Base-by-base conservation (phyloP, 2,113 vertebrate species). In the Tychaedon coryphoeus region DNA sequence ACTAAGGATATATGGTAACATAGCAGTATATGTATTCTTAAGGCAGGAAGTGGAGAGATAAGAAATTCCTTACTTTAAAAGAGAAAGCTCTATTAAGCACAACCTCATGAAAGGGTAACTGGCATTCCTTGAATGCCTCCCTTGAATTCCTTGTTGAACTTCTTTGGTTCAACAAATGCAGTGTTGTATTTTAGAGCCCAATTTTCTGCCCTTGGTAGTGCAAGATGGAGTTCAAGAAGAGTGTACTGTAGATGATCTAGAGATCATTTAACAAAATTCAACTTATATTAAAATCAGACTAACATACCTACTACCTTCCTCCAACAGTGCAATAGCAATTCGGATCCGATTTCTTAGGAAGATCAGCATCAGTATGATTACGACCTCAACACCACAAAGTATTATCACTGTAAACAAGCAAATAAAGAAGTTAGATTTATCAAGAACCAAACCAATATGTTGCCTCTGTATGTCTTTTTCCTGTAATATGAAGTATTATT, bases 291-390 rank as follows among this genome's bases (percentile, higher is more conserved):
- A 88, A 66, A n/a, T 77, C n/a, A 79, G 54, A 50, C 33, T 81
- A 69, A 71, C 98, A 93, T 96, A 99, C 99, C 97, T 99, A 98
- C 99, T 99, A 45, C 99, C 99, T 96, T 99, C 99, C 95, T 99
- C 98, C 88, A 99, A 92, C 70, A 99, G 96, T 36, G 98, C 97
- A 76, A 99, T 98, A 57, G 99, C 98, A 50, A 99, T 97, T 18
- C 97, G 97, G 64, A 99, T 98, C 79, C 99, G 98, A 53, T 97
- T 98, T 95, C 99, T 98, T 91, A 99, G 97, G 98, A 99, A 99
- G 92, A 99, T 98, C 96, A 99, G 97, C 92, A 99, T 94, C 36
- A 99, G 76, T 86, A 99, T 94, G 96, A 99, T 96, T 88, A 98
- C 40, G 53, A 93, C 95, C 96, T 99, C 99, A 23, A 98, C 96